Conservation (phyloP, 2,113 vertebrate genomes). For the Gila orcuttii region DNA sequence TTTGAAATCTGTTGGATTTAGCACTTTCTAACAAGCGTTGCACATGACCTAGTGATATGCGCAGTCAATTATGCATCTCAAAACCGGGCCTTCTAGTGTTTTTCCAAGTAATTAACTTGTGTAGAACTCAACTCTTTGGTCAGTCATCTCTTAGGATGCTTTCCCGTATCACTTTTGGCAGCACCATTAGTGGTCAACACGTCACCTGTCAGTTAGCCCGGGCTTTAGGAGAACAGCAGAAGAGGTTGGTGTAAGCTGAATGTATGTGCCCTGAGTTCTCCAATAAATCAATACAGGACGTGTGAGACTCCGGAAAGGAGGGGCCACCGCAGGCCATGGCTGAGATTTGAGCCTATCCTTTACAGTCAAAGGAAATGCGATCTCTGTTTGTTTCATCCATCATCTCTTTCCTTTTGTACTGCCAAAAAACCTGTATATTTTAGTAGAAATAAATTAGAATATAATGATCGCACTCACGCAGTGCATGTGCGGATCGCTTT, state of each 20-base stretch:
- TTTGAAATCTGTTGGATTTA: constrained; percentile 26
- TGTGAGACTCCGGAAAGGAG: neutral
- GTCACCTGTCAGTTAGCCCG: constrained; percentile 15
- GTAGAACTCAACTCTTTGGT: neutral
- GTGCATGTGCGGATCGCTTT: constrained; percentile 6
- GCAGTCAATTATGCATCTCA: neutral
- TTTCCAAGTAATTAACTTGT: constrained; percentile 21
- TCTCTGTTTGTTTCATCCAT: constrained; percentile 13
- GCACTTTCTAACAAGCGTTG: constrained; percentile 1
- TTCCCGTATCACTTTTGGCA: neutral
- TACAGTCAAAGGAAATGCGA: constrained; percentile 25
- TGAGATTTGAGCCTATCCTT: constrained; percentile 26
- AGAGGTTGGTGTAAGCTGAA: constrained; percentile 4
- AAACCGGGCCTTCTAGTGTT: neutral
- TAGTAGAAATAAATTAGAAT: constrained; percentile 30
- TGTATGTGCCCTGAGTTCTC: constrained; percentile 15
- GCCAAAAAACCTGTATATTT: constrained; percentile 9
- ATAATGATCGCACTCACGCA: neutral
- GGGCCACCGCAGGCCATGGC: neutral
- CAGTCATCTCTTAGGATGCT: neutral
- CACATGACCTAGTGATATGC: constrained; percentile 8
- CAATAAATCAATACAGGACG: constrained; percentile 40
- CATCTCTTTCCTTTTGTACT: neutral
- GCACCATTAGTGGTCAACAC: constrained; percentile 8
- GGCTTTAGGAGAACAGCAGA: constrained; percentile 8